These are phyloP conservation scores for Tragelaphus imberbis DNA, from an alignment of 2,113 vertebrate genomes.

Conservation along the genomic window DNA sequence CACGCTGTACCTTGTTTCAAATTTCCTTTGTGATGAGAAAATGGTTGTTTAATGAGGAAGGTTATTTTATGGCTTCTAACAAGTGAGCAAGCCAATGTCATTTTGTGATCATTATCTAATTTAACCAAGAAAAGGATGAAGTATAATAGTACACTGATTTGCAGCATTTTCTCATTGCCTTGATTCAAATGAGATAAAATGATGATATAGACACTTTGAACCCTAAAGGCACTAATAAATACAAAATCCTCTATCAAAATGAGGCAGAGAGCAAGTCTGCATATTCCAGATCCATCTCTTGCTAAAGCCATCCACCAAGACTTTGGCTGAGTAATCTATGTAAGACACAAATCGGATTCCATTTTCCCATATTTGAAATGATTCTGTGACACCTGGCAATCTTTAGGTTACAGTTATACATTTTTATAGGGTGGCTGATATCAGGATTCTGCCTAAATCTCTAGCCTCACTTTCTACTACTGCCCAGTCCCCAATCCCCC, in stretches of 20 bases:
- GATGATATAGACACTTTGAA: background rate
- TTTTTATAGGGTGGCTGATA: background rate
- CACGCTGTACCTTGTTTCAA: background rate
- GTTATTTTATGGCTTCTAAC: background rate
- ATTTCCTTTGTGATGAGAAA: conserved; percentile 24
- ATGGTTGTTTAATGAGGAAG: background rate
- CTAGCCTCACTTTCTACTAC: background rate
- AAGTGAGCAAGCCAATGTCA: background rate
- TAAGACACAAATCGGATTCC: background rate
- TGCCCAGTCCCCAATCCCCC: background rate
- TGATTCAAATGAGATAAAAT: background rate
- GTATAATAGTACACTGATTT: background rate
- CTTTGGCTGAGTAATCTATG: background rate
- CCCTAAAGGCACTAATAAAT: background rate
- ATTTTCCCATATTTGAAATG: background rate
- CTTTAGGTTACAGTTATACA: background rate
- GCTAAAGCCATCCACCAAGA: background rate
- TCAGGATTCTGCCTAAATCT: background rate
- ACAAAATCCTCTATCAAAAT: background rate
- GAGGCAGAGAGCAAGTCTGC: background rate
- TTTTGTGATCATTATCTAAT: conserved; percentile 22
- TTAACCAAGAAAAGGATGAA: conserved; percentile 12
- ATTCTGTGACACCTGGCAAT: background rate
- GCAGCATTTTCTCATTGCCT: background rate
- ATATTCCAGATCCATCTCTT: background rate